phyloP scores from a whole-genome alignment of 2,113 vertebrate genomes.

The Limanda limanda region DNA sequence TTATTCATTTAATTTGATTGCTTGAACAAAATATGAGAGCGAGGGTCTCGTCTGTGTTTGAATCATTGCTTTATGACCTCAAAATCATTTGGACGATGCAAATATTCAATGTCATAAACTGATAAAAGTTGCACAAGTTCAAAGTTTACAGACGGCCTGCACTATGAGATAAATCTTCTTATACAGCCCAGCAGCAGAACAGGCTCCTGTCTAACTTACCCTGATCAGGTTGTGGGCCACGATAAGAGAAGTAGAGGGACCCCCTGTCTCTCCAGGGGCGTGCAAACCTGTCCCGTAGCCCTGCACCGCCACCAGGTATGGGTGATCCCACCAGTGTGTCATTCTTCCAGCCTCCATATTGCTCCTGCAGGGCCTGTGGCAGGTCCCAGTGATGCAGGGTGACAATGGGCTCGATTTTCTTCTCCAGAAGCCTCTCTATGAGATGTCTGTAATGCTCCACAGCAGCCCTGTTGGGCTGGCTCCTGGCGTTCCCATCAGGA shows the following conservation, averaged over 20 bases:
- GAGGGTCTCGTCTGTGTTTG: not conserved
- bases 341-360: conserved; percentile 93
- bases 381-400: conserved; percentile 97
- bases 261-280: conserved; percentile 89
- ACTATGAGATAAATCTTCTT: not conserved
- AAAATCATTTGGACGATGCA: conserved; percentile 27
- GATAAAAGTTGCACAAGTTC: conserved; percentile 47
- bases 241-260: conserved; percentile 79
- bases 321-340: conserved; percentile 86
- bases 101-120: conserved; percentile 57
- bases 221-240: conserved; percentile 96
- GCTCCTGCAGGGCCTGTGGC: conserved; percentile 88
- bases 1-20: not conserved
- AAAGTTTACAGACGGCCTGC: conserved; percentile 46
- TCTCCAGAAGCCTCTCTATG: conserved; percentile 83
- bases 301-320: conserved; percentile 90
- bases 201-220: conserved; percentile 80
- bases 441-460: conserved; percentile 88
- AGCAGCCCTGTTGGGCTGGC: conserved; percentile 81
- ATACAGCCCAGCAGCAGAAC: not conserved
- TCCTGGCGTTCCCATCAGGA: conserved; percentile 82
- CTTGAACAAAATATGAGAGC: not conserved
- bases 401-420: conserved; percentile 86
- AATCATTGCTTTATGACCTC: conserved; percentile 13
- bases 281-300: conserved; percentile 92